A percentile compares a stretch with the other conserved stretches of the same genome.
Evolutionary conservation across 2,888 invertebrate species (phyloP).

Genomic region (Escarpia spicata): DNA sequence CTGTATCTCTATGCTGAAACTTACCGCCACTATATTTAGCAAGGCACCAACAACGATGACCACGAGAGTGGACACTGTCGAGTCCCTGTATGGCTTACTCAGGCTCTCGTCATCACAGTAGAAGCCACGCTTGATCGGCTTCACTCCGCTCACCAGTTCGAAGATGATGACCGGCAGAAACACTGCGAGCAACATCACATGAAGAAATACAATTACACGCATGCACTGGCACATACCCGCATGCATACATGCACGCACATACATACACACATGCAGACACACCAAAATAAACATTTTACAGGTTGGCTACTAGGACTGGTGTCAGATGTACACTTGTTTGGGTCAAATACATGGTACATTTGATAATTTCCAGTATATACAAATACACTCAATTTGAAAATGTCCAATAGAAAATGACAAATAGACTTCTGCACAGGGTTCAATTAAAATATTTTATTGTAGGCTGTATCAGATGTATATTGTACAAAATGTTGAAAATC

Average conservation of each 20-base stretch:
- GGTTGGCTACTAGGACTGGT: too few species aligned
- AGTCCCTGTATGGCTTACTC: conserved; percentile 80
- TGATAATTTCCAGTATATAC: too few species aligned
- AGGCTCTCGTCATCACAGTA: conserved; percentile 95
- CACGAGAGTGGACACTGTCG: conserved; percentile 60
- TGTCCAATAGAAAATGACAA: too few species aligned
- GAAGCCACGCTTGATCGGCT: conserved; percentile 77
- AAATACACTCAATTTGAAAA: too few species aligned
- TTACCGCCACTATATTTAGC: conserved; percentile 49
- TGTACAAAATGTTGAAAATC: too few species aligned
- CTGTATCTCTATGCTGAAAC: conserved; percentile 29
- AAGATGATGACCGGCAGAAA: background rate
- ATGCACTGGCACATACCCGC: background rate
- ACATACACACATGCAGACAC: too few species aligned
- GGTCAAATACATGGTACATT: too few species aligned
- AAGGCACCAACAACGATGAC: conserved; percentile 49
- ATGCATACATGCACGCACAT: too few species aligned
- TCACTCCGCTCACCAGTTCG: background rate
- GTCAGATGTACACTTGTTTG: too few species aligned
- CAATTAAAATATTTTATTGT: too few species aligned
- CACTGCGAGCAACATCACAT: background rate
- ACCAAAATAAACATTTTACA: too few species aligned
- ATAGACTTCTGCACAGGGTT: too few species aligned
- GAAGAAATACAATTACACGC: background rate
- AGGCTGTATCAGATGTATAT: background rate